These are phyloP conservation scores for Xanthorhoe designata DNA, from an alignment of 2,888 invertebrate species.

Conservation along the genomic window DNA sequence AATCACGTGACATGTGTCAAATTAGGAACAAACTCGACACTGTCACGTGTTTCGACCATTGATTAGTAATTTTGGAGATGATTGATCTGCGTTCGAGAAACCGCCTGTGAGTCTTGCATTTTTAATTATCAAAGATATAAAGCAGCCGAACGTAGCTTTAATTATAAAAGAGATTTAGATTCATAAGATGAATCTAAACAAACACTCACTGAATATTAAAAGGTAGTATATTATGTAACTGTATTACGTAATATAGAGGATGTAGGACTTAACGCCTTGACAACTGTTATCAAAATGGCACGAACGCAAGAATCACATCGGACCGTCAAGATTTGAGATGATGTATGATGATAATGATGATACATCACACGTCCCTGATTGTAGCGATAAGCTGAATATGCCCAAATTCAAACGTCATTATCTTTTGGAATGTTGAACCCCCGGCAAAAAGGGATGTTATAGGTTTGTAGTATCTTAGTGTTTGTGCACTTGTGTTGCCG, in stretches of 20 bases:
- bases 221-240: slow-evolving; percentile 26
- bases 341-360: slow-evolving; percentile 82
- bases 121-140: too few relatives aligned
- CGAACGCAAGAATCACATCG: slow-evolving; percentile 50
- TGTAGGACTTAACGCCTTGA: slow-evolving; percentile 30
- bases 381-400: slow-evolving; percentile 43
- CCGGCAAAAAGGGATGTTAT: too few relatives aligned
- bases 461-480: too few relatives aligned
- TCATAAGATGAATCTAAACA: neutral
- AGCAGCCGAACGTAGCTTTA: slow-evolving; percentile 32
- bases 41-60: too few relatives aligned
- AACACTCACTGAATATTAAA: neutral
- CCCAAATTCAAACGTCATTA: slow-evolving; percentile 43
- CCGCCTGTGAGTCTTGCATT: too few relatives aligned
- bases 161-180: neutral
- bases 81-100: too few relatives aligned
- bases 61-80: too few relatives aligned
- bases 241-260: slow-evolving; percentile 35
- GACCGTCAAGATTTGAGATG: slow-evolving; percentile 70
- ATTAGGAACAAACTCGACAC: too few relatives aligned
- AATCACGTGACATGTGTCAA: too few relatives aligned
- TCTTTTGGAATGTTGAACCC: neutral
- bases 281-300: slow-evolving; percentile 54
- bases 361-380: slow-evolving; percentile 64
- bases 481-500: too few relatives aligned